phyloP scores from a whole-genome alignment of 1,140 invertebrate genomes.

The Choristoneura fumiferana region DNA sequence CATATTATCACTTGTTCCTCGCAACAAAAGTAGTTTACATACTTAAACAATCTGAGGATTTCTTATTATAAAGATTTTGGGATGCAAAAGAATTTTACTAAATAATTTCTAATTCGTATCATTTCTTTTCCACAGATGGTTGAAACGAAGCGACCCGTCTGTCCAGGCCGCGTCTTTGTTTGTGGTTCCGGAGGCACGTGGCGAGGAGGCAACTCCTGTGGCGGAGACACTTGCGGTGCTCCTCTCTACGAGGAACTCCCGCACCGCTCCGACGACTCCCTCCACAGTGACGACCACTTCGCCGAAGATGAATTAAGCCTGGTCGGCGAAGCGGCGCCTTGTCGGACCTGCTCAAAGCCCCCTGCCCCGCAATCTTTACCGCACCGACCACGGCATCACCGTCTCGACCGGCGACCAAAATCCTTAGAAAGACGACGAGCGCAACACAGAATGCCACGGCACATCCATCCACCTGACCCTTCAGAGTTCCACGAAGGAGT shows the following conservation, averaged over 20 bases:
- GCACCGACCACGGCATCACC: slow-evolving; percentile 61
- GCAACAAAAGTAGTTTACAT: too few species aligned
- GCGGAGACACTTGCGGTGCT: slow-evolving; percentile 60
- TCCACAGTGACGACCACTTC: slow-evolving; percentile 76
- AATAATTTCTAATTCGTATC: too few species aligned
- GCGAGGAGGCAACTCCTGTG: slow-evolving; percentile 62
- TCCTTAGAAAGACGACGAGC: slow-evolving; percentile 62
- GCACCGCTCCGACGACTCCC: slow-evolving; percentile 66
- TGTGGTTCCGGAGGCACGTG: slow-evolving; percentile 62
- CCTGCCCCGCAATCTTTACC: slow-evolving; percentile 62
- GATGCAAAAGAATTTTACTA: too few species aligned
- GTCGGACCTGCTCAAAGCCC: slow-evolving; percentile 58
- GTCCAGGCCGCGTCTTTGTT: slow-evolving; percentile 66
- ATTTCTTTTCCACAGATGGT: slow-evolving; percentile 60
- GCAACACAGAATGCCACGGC: slow-evolving; percentile 61
- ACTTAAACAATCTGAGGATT: too few species aligned
- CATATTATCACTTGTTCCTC: too few species aligned
- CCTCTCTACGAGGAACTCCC: slow-evolving; percentile 75
- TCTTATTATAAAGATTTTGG: too few species aligned
- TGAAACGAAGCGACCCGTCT: slow-evolving; percentile 65
- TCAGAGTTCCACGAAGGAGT: slow-evolving; percentile 79
- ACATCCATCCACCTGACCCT: slow-evolving; percentile 64
- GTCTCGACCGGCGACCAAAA: slow-evolving; percentile 64
- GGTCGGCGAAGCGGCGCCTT: slow-evolving; percentile 71
- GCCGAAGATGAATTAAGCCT: slow-evolving; percentile 76